Base-by-base conservation (phyloP, 2,797 vertebrate genomes). In the Aplochiton taeniatus region DNA sequence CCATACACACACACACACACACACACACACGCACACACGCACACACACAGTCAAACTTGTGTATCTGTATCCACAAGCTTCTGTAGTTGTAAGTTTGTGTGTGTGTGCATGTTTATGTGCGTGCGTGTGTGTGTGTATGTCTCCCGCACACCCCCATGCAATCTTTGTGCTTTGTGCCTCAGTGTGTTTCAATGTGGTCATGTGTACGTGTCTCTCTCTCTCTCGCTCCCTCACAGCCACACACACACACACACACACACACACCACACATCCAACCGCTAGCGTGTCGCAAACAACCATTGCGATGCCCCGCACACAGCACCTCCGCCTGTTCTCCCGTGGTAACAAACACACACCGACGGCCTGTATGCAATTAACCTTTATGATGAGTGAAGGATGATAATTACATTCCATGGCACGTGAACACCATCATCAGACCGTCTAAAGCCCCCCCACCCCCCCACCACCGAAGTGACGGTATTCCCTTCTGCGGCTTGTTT, bases 401-500 rank as follows among this genome's bases (percentile, higher is more conserved):
- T 41, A 57, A 65, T 70, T 64, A 55, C 51, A 31, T 46, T 41
- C 61, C 54, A 20, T 50, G 59, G 57, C 16, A 48, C 55, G 17
- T 54, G 61, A 70, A 64, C 47, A 12, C 51, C 59, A 67, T 55
- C 65, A 50, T 58, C 31, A 19, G 55, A 61, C 66, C 65, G 68
- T 71, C n/a, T 74, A 69, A 78, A 75, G 45, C 10, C 65, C 70
- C 67, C 41, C n/a, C n/a, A n/a, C n/a, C n/a, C n/a, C n/a, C n/a
- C n/a, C n/a, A n/a, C n/a, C n/a, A 53, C 42, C 56, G 71, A 68
- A 74, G 66, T 78, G 72, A 69, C 50, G 65, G 74, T 79, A 81
- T 81, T 85, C 58, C 73, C 55, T 66, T 68, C 58, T 31, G 71
- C 66, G 20, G 67, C 65, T 48, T 79, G 81, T 85, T 84, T 86